Evolutionary conservation across 2,888 invertebrate species (phyloP).

Genomic region (Apamea crenata): DNA sequence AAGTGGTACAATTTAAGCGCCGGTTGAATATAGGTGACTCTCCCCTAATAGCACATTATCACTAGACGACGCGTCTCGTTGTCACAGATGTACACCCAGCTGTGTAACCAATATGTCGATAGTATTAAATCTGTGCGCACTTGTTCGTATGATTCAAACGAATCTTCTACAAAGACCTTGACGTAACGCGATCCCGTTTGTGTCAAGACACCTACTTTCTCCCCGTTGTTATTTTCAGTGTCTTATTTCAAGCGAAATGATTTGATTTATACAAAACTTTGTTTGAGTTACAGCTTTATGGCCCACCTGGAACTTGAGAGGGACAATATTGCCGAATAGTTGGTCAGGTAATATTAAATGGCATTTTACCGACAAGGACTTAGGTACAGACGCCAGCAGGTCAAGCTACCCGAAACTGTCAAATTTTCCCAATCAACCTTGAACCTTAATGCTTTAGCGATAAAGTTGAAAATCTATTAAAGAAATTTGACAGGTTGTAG

Average conservation of each 20-base stretch:
- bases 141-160: slow-evolving; percentile 57
- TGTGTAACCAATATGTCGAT: slow-evolving; percentile 32
- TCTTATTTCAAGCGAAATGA: slow-evolving; percentile 53
- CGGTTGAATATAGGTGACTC: too few relatives aligned
- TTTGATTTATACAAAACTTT: slow-evolving; percentile 58
- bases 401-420: too few relatives aligned
- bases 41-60: neutral
- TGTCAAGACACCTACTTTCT: slow-evolving; percentile 37
- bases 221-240: slow-evolving; percentile 22
- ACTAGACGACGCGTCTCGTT: slow-evolving; percentile 12
- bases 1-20: too few relatives aligned
- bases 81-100: slow-evolving; percentile 13
- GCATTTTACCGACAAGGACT: slow-evolving; percentile 8
- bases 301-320: slow-evolving; percentile 13
- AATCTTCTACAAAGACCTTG: slow-evolving; percentile 43
- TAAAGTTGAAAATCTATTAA: too few relatives aligned
- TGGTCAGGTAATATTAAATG: slow-evolving; percentile 27
- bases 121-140: slow-evolving; percentile 59
- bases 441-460: too few relatives aligned
- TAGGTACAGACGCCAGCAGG: too few relatives aligned
- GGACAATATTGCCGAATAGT: slow-evolving; percentile 28
- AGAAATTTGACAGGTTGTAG: too few relatives aligned
- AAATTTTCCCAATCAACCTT: too few relatives aligned
- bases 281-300: slow-evolving; percentile 28
- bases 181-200: slow-evolving; percentile 22